Evolutionary conservation across 2,797 vertebrate genomes (phyloP).

Genomic region (Rhynchotus rufescens): DNA sequence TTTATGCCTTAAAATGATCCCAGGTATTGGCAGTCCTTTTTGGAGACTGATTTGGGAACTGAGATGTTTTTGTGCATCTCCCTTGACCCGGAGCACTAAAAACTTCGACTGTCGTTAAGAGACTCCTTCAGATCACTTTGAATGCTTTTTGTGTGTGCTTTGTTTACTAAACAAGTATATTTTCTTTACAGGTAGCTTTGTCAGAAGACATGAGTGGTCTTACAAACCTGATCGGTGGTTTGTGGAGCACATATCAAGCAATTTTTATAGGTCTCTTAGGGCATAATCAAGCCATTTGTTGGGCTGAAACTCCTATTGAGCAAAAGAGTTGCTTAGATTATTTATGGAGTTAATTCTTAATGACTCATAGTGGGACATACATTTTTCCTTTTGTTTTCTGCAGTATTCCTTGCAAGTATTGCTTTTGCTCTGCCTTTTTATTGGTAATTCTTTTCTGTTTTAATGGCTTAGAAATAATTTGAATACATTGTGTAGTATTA

Average conservation of each 20-base stretch:
- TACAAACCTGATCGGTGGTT: neutral
- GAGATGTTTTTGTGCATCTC: neutral
- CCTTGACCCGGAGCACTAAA: neutral
- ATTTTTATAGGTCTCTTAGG: neutral
- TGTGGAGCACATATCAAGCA: neutral
- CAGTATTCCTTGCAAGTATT: neutral
- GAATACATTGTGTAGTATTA: neutral
- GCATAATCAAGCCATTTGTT: neutral
- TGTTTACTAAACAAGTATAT: neutral
- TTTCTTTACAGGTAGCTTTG: neutral
- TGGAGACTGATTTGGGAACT: neutral
- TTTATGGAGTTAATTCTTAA: neutral
- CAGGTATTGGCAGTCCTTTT: neutral
- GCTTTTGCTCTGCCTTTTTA: neutral
- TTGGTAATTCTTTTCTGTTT: neutral
- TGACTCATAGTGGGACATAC: neutral
- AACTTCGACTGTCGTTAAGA: rapidly evolving
- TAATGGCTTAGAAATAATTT: neutral
- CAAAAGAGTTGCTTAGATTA: neutral
- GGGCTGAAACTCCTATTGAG: too few relatives aligned
- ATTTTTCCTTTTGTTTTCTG: neutral
- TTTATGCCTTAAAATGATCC: neutral
- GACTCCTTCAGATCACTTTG: neutral
- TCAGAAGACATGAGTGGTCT: neutral
- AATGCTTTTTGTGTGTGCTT: neutral